A percentile compares a stretch with the other conserved stretches of the same genome.
Evolutionary conservation across 2,113 vertebrate species (phyloP).

Genomic region (Dasyurus viverrinus): DNA sequence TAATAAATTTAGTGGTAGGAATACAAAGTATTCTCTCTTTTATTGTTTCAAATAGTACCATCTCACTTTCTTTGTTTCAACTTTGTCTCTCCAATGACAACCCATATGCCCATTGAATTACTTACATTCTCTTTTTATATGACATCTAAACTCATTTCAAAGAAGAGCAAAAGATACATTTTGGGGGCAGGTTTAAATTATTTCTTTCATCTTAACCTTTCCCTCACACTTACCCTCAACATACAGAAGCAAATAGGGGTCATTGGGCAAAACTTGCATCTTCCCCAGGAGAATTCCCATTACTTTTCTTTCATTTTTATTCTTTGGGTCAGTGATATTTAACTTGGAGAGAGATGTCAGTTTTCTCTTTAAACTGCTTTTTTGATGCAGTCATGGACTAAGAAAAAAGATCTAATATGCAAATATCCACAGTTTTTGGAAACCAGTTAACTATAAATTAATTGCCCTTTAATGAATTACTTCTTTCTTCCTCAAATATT

Average conservation of each 20-base stretch:
- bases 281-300: not conserved
- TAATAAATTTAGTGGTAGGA: not conserved
- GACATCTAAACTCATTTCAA: not conserved
- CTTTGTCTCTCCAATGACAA: not conserved
- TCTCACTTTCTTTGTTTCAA: not conserved
- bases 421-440: not conserved
- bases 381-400: not conserved
- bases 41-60: not conserved
- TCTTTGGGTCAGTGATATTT: not conserved
- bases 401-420: not conserved
- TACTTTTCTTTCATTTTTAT: not conserved
- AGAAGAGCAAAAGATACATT: not conserved
- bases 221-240: not conserved
- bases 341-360: not conserved
- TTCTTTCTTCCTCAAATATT: not conserved
- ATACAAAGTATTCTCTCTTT: not conserved
- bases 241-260: not conserved
- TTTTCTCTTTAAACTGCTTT: not conserved
- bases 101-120: not conserved
- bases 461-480: not conserved
- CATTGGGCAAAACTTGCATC: not conserved
- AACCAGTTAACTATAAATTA: not conserved
- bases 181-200: not conserved
- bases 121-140: not conserved
- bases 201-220: not conserved